A percentile compares a stretch with the other conserved stretches of the same genome.
These are phyloP conservation scores for Heterodera filipjevi DNA, from an alignment of 2,888 invertebrate species.

Conservation along the genomic window DNA sequence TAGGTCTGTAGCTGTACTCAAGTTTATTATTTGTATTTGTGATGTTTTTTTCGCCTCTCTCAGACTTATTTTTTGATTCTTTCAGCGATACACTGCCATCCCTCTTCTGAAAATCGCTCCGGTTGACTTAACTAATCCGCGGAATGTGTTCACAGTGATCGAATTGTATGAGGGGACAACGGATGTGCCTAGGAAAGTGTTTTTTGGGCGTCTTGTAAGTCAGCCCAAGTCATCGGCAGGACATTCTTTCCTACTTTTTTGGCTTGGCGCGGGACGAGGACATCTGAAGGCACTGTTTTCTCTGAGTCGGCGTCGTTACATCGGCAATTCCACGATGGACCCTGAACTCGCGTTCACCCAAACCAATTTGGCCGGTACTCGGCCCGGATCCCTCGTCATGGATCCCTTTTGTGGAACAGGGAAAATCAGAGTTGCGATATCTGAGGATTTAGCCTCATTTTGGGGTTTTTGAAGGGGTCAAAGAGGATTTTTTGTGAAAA, in stretches of 20 bases:
- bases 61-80: too few relatives aligned
- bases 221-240: too few relatives aligned
- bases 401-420: slow-evolving; percentile 91
- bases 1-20: too few relatives aligned
- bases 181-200: slow-evolving; percentile 75
- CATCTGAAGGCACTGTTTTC: slow-evolving; percentile 80
- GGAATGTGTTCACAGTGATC: slow-evolving; percentile 78
- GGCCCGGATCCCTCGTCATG: slow-evolving; percentile 76
- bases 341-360: slow-evolving; percentile 88
- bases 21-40: too few relatives aligned
- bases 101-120: slow-evolving; percentile 77
- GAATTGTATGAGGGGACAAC: slow-evolving; percentile 85
- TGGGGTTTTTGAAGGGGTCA: too few relatives aligned
- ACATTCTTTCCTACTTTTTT: too few relatives aligned
- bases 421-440: too few relatives aligned
- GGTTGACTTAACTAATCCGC: slow-evolving; percentile 82
- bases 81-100: slow-evolving; percentile 72
- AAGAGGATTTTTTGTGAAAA: too few relatives aligned
- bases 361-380: slow-evolving; percentile 87
- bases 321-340: slow-evolving; percentile 97
- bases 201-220: slow-evolving; percentile 84
- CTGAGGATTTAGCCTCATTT: too few relatives aligned
- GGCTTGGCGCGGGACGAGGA: slow-evolving; percentile 82
- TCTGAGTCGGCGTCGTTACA: slow-evolving; percentile 87
- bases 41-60: too few relatives aligned